Evolutionary conservation across 2,113 vertebrate species (phyloP).

Genomic region (Siniperca chuatsi): DNA sequence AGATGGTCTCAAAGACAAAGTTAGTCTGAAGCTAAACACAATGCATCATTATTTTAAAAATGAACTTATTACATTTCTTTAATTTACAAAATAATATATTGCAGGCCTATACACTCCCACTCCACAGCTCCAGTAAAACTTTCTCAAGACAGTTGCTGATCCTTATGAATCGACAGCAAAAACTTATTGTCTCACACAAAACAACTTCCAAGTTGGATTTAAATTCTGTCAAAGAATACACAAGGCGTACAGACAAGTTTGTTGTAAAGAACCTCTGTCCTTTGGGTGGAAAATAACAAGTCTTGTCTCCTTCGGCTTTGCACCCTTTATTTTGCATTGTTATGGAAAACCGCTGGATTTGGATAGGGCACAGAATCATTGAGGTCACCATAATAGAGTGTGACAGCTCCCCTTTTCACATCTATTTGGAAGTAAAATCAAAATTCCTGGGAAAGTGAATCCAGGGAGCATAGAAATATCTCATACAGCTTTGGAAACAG

Average conservation of each 20-base stretch:
- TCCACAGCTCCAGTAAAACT: constrained; percentile 32
- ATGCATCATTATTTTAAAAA: not conserved
- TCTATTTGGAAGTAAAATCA: constrained; percentile 80
- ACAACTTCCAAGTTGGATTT: constrained; percentile 75
- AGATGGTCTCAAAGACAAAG: constrained; percentile 6
- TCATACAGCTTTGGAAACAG: constrained; percentile 62
- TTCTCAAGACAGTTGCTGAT: constrained; percentile 66
- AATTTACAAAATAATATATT: constrained; percentile 41
- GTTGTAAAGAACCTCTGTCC: constrained; percentile 77
- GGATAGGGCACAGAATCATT: constrained; percentile 81
- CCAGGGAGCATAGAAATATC: constrained; percentile 64
- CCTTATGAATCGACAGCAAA: constrained; percentile 62
- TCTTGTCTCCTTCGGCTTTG: constrained; percentile 79
- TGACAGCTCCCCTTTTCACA: constrained; percentile 82
- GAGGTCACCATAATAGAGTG: constrained; percentile 82
- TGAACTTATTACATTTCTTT: not conserved
- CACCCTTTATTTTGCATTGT: constrained; percentile 83
- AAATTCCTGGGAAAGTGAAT: constrained; percentile 83
- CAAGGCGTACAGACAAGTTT: constrained; percentile 71
- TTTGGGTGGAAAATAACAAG: constrained; percentile 77
- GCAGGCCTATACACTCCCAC: not conserved
- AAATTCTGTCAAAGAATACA: constrained; percentile 70
- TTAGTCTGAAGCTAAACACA: constrained; percentile 5
- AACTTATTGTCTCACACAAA: constrained; percentile 64
- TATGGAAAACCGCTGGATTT: constrained; percentile 84